Conservation (phyloP, 2,888 invertebrate genomes). For the Tetrapedia diversipes region DNA sequence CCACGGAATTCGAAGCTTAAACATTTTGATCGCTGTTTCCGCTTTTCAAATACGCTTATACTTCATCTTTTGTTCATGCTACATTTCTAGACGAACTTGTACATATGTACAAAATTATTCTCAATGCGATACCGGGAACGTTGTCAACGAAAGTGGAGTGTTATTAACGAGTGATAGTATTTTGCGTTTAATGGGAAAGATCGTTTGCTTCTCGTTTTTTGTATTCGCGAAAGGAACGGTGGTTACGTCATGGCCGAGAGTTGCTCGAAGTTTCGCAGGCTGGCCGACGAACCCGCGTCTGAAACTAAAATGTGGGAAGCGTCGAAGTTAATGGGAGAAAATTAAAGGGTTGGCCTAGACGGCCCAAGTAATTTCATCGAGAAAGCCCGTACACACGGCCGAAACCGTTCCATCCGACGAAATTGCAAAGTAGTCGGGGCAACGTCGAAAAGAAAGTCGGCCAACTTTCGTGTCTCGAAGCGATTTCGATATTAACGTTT, state of each 20-base stretch:
- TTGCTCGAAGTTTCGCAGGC: slow-evolving; percentile 46
- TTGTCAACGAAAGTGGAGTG: neutral
- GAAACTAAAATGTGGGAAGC: slow-evolving; percentile 59
- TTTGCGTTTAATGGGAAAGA: slow-evolving; percentile 25
- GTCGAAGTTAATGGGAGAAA: slow-evolving; percentile 61
- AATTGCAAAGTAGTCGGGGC: slow-evolving; percentile 27
- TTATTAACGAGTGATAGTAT: slow-evolving; percentile 22
- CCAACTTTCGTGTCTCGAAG: slow-evolving; percentile 12
- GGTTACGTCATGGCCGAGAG: slow-evolving; percentile 50
- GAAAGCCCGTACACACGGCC: slow-evolving; percentile 25
- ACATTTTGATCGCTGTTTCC: no score
- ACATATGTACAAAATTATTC: neutral
- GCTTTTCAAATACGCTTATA: no score
- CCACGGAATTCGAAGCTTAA: no score
- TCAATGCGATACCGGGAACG: neutral
- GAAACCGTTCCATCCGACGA: slow-evolving; percentile 19
- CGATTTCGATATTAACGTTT: slow-evolving; percentile 1
- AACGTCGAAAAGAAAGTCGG: neutral
- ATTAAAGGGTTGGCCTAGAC: slow-evolving; percentile 53
- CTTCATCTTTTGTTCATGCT: no score
- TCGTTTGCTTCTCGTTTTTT: slow-evolving; percentile 15
- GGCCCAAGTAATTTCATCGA: slow-evolving; percentile 53
- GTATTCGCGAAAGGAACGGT: slow-evolving; percentile 25
- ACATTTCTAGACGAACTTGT: no score
- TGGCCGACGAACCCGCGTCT: slow-evolving; percentile 39